Evolutionary conservation across 1,140 invertebrate genomes (phyloP), one percentile per base, ranked within the genome.

Genomic region (Drosophila persimilis): DNA sequence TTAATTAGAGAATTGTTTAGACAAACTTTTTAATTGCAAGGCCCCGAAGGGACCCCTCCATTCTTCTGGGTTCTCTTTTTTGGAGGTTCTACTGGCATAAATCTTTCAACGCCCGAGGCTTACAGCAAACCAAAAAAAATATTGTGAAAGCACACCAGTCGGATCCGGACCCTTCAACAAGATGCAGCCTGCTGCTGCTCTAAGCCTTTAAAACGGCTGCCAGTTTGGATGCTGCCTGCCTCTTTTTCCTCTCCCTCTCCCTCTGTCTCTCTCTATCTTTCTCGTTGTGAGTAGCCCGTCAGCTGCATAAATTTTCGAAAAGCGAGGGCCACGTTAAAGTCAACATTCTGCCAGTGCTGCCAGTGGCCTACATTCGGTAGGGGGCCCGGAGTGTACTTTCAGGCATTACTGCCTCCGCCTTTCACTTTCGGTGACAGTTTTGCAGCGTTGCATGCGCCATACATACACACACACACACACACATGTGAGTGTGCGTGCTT

Each of bases 1-100:
- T 86, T 86, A 86, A 86, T 86, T 86, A 78, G 66, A 86, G 83
- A 86, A 88, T 83, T 86, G 81, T 86, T 88, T 86, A 88, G 83
- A 78, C 74, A 62, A 88, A 86, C 74, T 88, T 86, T 86, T 86
- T 85, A 85, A 85, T 85, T 85, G 80, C 80, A 48, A 53, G 43
- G 20, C 44, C 51, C 63, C 63, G 50, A 51, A 69, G 65, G 43
- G 29, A 6, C 3, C 31, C 8, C 31, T 50, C 13, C 46, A 46
- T 46, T 45, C 44, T 73, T 77, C 64, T 64, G 73, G 45, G 50
- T 53, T 55, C 31, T 17, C 58, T 39, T 11, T 17, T 51, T 31
- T 15, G 26, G 50, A 9, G 35, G 35, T 11, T 11, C 57, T 17
- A 31, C 63, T 73, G 69, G 79, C 74, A 83, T 83, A 83, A 81